Base-by-base conservation (phyloP, 2,888 invertebrate genomes). In the Brachypalpus laphriformis region DNA sequence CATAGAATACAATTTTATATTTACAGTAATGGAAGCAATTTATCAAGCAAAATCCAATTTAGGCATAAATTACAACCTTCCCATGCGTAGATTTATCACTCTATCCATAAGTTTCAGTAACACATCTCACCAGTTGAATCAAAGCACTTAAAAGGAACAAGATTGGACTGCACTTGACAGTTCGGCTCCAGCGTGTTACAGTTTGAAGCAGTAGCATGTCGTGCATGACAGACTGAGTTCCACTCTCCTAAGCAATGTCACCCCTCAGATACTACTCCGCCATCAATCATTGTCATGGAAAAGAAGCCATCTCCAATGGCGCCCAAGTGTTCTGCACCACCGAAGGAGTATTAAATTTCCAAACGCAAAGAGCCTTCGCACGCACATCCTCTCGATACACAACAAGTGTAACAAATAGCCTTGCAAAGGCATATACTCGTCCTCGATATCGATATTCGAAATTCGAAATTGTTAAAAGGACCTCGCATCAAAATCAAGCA, bases 241-340 rank as follows among this genome's bases (percentile, higher is more conserved):
- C 8, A 45, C n/a, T n/a, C 16, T 47, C 18, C 31, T 22, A 45
- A 42, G 11, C 47, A 37, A 63, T 37, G 11, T 25, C 45, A 40
- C 9, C 18, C 28, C 8, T 31, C 28, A 61, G 18, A 61, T 34
- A 16, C 45, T 18, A 78, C 47, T 57, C 45, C 37, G 57, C 3
- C 51, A 68, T 75, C 81, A 68, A 75, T 81, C 81, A 68, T 68
- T 81, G 80, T 81, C 75, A 75, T 11, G 59, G 42, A 8, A 31
- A 54, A 34, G 54, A 54, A 40, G 8, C 68, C 34, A 22, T 37
- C 59, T 51, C 22, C 2, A 28, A 4, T 16, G 22, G 40, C 51
- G 4, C 11, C 25, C 42, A 31, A 14, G 16, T 49, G 28, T 25
- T 7, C 3, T 37, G 9, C 14, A 20, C 18, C 45, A n/a, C 22